Evolutionary conservation across 2,888 invertebrate genomes (phyloP), one percentile per base, ranked within the genome.

Genomic region (Brachyptera putata): DNA sequence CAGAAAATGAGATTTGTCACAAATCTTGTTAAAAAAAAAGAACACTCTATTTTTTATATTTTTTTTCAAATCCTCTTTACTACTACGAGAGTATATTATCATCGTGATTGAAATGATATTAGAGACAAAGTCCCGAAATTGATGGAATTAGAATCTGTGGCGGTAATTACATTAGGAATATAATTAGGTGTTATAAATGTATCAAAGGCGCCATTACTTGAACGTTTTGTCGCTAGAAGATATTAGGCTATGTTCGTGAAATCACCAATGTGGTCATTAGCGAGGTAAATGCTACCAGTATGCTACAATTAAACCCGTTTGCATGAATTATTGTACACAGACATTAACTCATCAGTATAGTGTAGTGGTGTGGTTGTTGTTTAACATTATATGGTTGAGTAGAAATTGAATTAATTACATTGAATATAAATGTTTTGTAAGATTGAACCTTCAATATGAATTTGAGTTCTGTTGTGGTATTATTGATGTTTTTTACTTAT

Each of bases 151-250:
- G n/a, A 30, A 16, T 16, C 26, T 16, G 41, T 41, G 49, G 30
- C 49, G 48, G 49, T 50, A 50, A 50, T 50, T 50, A 16, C 26
- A 30, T 50, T 50, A 41, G 30, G 49, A 30, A 50, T n/a, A 50
- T 50, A 50, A 50, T 50, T 50, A 50, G 49, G 25, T 50, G 26
- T 13, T 50, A 16, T 24, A 25, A 26, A 26, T 26, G 49, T n/a
- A 26, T 50, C 49, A 50, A 50, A 50, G 49, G 49, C 11, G n/a
- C n/a, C n/a, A n/a, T n/a, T n/a, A n/a, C n/a, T n/a, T n/a, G n/a
- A n/a, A n/a, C n/a, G n/a, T n/a, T n/a, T 41, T 41, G 41, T 18
- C 16, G 18, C 21, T 41, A 21, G 16, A 18, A 14, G 41, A 41
- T 41, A 41, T 41, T 41, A 41, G 41, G 21, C 21, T 41, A 41